Percentiles rank a stretch among this genome's conserved stretches.
These are phyloP conservation scores for Aleiodes leptofemur DNA, from an alignment of 2,888 invertebrate species.

Conservation along the genomic window DNA sequence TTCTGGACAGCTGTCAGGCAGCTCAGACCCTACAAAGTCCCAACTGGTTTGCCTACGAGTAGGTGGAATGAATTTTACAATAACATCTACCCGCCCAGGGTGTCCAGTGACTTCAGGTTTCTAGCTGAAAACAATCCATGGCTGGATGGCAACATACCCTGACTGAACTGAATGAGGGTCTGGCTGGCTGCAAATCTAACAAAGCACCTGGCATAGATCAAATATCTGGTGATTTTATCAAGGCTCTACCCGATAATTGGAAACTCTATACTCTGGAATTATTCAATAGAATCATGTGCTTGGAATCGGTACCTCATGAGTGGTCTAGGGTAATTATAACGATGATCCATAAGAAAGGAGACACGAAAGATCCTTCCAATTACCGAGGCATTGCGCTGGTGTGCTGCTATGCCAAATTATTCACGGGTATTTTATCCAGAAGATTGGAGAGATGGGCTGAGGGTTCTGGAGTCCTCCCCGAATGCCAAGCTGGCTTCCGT, in stretches of 20 bases:
- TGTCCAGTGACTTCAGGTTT: neutral
- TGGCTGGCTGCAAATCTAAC: neutral
- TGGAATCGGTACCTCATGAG: neutral
- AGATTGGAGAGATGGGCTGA: neutral
- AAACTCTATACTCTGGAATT: neutral
- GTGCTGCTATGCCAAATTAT: neutral
- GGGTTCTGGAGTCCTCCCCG: neutral
- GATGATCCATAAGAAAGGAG: slow-evolving; percentile 7
- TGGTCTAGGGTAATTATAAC: neutral
- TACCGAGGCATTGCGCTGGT: slow-evolving; percentile 8
- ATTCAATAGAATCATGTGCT: neutral
- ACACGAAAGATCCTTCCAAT: neutral
- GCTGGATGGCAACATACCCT: neutral
- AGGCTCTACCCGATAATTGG: neutral
- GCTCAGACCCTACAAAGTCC: neutral
- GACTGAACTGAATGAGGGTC: neutral
- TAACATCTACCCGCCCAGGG: neutral
- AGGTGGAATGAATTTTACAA: neutral
- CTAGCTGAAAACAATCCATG: neutral
- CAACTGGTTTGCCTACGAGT: neutral
- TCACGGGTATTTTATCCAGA: neutral
- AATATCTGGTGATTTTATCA: neutral
- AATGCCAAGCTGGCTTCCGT: slow-evolving; percentile 8
- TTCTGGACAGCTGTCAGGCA: neutral
- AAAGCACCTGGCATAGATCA: neutral